Conservation (phyloP, 2,113 vertebrate genomes). For the Sinocyclocheilus maitianheensis region DNA sequence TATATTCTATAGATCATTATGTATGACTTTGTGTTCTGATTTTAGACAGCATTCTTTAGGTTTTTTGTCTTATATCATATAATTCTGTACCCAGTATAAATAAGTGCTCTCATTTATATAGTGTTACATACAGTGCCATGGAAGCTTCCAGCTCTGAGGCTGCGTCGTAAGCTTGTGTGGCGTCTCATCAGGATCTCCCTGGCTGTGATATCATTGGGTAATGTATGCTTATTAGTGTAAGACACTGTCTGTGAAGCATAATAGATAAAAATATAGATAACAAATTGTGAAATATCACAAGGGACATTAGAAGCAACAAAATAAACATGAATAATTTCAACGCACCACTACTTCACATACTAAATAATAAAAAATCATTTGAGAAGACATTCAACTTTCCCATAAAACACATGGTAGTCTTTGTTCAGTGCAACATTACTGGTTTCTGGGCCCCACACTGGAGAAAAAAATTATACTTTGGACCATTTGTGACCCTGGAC, state of each 20-base stretch:
- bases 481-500: background rate
- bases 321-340: background rate
- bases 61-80: background rate
- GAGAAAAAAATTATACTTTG: background rate
- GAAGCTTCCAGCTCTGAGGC: slow-evolving; percentile 82
- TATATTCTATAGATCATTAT: background rate
- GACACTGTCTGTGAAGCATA: slow-evolving; percentile 81
- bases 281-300: background rate
- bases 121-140: slow-evolving; percentile 73
- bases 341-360: background rate
- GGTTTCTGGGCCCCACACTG: background rate
- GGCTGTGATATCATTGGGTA: slow-evolving; percentile 83
- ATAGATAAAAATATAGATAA: slow-evolving; percentile 48
- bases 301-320: background rate
- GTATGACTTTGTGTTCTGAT: background rate
- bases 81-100: background rate
- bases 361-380: background rate
- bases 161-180: slow-evolving; percentile 85
- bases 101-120: background rate
- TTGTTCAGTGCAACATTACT: background rate
- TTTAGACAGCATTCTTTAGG: background rate
- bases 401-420: background rate
- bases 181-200: slow-evolving; percentile 94
- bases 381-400: background rate
- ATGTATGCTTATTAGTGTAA: slow-evolving; percentile 84